Conservation (phyloP, 1,140 invertebrate species). For the Bombyx mandarina region DNA sequence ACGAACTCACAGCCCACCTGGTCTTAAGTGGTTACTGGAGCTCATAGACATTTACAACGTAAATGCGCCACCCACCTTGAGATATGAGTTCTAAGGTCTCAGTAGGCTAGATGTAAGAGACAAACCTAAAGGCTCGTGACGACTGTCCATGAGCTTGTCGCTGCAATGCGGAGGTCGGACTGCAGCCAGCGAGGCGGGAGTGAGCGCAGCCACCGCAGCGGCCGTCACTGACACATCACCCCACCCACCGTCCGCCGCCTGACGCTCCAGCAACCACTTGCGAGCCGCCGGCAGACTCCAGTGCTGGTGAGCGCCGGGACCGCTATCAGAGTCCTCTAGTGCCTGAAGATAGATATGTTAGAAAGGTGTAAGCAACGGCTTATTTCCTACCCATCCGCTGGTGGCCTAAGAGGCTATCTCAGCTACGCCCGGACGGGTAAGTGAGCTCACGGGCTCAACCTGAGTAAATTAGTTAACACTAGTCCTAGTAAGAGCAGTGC, state of each 20-base stretch:
- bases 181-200: slow-evolving; percentile 76
- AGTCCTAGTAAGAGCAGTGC: no score
- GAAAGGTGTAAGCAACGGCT: no score
- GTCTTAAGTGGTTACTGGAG: no score
- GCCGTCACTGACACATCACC: slow-evolving; percentile 81
- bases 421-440: no score
- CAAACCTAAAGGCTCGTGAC: slow-evolving; percentile 56
- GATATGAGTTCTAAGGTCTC: no score
- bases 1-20: no score
- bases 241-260: slow-evolving; percentile 83
- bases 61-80: no score
- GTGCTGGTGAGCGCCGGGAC: slow-evolving; percentile 71
- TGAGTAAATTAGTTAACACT: no score
- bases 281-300: slow-evolving; percentile 85
- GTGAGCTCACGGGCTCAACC: no score
- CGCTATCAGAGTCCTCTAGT: slow-evolving; percentile 77
- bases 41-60: no score
- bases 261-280: slow-evolving; percentile 79
- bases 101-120: not conserved
- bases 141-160: slow-evolving; percentile 50
- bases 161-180: slow-evolving; percentile 78
- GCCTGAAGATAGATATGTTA: slow-evolving; percentile 64
- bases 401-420: no score
- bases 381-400: no score
- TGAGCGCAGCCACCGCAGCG: slow-evolving; percentile 81